Base-by-base conservation (phyloP, 2,113 vertebrate genomes). In the Etheostoma cragini region DNA sequence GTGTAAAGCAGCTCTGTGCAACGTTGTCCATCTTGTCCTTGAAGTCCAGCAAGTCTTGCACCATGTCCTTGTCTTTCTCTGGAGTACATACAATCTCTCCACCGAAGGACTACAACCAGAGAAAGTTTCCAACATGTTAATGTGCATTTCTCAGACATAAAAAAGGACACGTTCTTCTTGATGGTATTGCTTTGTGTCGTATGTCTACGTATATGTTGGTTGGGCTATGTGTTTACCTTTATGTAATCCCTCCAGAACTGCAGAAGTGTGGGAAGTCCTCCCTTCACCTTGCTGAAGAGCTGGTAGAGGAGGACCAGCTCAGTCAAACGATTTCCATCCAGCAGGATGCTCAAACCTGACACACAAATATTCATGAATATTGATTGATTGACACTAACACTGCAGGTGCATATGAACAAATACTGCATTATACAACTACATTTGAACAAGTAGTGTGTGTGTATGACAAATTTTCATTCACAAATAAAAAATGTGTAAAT, bases 51-150 rank as follows among this genome's bases (percentile, higher is more conserved):
- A 99, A 94, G 69, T 99, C 98, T 92, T 99, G 98, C 64, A 99
- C 98, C 98, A 99, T 99, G 47, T 98, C 99, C 92, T 98, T 99
- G 93, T 99, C 98, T 90, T 99, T 99, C 94, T 99, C 98, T 72
- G 98, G 98, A 88, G 98, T 98, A 89, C 99, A 98, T 68, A 99
- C 98, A 84, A 99, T 99, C 81, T 98, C 99, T 90, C 97, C 98
- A 72, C 98, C 98, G 91, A 98, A 99, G 10, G 97, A 94, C 98
- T 99, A 90, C 19, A 87, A 54, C 90, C 38, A 78, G 50, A 86
- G 56, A 78, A 10, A 58, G 67, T 26, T 64, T 38, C 12, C 50
- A 21, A 6, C 26, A 45, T 21, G 52, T 42, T 26, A 17, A 33
- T 1, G 7, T 24, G 16, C 42, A 26, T 46, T 24, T 76, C 22